Base-by-base conservation (phyloP, 2,888 invertebrate genomes). In the Macroteleia sp. region DNA sequence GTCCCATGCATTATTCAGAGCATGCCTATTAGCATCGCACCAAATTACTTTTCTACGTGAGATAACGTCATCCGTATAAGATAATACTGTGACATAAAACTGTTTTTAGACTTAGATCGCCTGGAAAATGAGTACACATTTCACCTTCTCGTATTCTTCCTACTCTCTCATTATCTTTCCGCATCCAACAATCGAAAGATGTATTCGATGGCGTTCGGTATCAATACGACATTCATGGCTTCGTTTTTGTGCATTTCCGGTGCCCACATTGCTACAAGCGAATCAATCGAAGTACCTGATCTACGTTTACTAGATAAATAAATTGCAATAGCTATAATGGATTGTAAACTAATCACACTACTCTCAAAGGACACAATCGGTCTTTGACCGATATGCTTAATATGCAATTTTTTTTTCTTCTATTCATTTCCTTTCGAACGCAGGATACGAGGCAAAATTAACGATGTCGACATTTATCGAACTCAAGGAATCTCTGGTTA, bases 11-110 rank as follows among this genome's bases (percentile, higher is more conserved):
- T 79, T 79, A 79, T 79, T 79, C 79, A 79, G 83, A 78, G 64
- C 64, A 78, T 80, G 83, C 84, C 85, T 87, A 88, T 87, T 88
- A 88, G 87, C 88, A 87, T 88, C 83, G 84, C 83, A 83, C 85
- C 84, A 87, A 88, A 88, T 88, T 88, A 87, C 88, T 25, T 86
- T 87, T 84, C 82, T 75, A 41, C 67, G 78, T 81, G 80, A 82
- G 85, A 87, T 87, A 87, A 87, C 83, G 83, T 84, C 83, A 77
- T 84, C 82, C 83, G 83, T 83, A 85, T 82, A 82, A 83, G 83
- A 85, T 82, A 81, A 83, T 69, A 64, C 78, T 39, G 34, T 57
- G 74, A 70, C 74, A 67, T 77, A 67, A 77, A 78, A 70, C 77
- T 50, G 50, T 67, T 66, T 57, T 71, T 54, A 44, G 74, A 64